These are phyloP conservation scores for Drosophila anomelani DNA, from an alignment of 2,888 invertebrate genomes.

Conservation along the genomic window DNA sequence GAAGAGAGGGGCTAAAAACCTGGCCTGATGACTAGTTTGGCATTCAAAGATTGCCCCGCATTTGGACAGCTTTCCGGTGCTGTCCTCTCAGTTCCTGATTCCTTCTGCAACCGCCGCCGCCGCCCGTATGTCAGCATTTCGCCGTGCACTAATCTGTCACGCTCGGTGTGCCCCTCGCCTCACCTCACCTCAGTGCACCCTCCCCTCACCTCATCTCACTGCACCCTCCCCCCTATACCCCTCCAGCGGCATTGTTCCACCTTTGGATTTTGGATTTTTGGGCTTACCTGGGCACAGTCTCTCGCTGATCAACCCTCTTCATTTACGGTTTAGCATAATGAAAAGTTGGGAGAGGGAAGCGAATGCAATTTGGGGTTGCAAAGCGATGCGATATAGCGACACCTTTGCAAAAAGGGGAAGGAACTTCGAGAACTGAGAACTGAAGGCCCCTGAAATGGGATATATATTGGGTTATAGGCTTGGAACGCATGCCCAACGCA, in stretches of 20 bases:
- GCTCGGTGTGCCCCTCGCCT: slow-evolving; percentile 51
- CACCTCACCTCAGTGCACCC: neutral
- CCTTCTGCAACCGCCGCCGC: slow-evolving; percentile 16
- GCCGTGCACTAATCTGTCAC: slow-evolving; percentile 70
- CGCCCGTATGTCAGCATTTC: slow-evolving; percentile 78
- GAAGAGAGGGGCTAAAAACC: slow-evolving; percentile 4
- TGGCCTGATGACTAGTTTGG: slow-evolving; percentile 45
- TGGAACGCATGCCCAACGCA: slow-evolving; percentile 44
- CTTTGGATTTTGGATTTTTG: slow-evolving; percentile 27
- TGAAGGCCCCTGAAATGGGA: slow-evolving; percentile 30
- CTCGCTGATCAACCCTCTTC: slow-evolving; percentile 68
- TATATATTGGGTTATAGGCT: slow-evolving; percentile 20
- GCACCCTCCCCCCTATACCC: neutral
- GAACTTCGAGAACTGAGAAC: neutral
- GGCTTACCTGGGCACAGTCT: slow-evolving; percentile 60
- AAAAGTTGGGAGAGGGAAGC: slow-evolving; percentile 69
- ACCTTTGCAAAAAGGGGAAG: slow-evolving; percentile 59
- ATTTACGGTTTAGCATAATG: slow-evolving; percentile 78
- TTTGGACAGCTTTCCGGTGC: slow-evolving; percentile 55
- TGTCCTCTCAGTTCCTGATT: slow-evolving; percentile 8
- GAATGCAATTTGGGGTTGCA: slow-evolving; percentile 81
- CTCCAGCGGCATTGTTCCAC: slow-evolving; percentile 35
- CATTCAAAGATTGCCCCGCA: slow-evolving; percentile 58
- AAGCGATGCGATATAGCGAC: slow-evolving; percentile 56
- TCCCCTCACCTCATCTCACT: neutral